These are phyloP conservation scores for Dichetophora obliterata DNA, from an alignment of 2,888 invertebrate genomes.

Conservation along the genomic window DNA sequence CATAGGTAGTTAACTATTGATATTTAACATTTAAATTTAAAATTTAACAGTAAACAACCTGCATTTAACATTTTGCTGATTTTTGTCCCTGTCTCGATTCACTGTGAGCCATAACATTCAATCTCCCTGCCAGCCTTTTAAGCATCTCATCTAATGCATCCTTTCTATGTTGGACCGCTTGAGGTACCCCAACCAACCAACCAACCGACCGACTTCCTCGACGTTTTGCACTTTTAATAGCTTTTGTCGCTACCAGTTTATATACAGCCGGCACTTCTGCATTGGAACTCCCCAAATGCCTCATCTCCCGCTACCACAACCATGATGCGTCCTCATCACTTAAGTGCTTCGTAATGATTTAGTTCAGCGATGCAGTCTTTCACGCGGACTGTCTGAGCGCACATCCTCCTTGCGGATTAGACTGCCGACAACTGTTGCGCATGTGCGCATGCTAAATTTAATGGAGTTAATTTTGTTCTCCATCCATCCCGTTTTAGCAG, in stretches of 20 bases:
- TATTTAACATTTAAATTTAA: no score
- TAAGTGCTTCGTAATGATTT: slow-evolving; percentile 38
- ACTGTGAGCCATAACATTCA: not conserved
- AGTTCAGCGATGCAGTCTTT: slow-evolving; percentile 14
- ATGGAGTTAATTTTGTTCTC: slow-evolving; percentile 34
- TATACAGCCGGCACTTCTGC: not conserved
- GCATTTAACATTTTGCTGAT: no score
- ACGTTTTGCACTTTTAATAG: slow-evolving; percentile 34
- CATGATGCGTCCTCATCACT: not conserved
- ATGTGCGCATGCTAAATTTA: slow-evolving; percentile 39
- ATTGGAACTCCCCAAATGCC: not conserved
- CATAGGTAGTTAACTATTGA: no score
- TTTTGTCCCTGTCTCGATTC: no score
- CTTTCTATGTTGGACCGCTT: not conserved
- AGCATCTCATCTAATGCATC: slow-evolving; percentile 12
- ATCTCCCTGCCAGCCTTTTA: not conserved
- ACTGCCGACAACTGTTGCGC: slow-evolving; percentile 17
- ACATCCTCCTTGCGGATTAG: slow-evolving; percentile 5
- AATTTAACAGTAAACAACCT: no score
- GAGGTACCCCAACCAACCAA: not conserved
- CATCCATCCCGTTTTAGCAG: not conserved
- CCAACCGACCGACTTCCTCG: slow-evolving; percentile 18
- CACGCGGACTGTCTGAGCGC: not conserved
- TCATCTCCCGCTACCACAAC: not conserved
- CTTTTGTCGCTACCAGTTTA: slow-evolving; percentile 37